These are phyloP conservation scores for Cecropterus lyciades DNA, from an alignment of 1,140 invertebrate species.

Conservation along the genomic window DNA sequence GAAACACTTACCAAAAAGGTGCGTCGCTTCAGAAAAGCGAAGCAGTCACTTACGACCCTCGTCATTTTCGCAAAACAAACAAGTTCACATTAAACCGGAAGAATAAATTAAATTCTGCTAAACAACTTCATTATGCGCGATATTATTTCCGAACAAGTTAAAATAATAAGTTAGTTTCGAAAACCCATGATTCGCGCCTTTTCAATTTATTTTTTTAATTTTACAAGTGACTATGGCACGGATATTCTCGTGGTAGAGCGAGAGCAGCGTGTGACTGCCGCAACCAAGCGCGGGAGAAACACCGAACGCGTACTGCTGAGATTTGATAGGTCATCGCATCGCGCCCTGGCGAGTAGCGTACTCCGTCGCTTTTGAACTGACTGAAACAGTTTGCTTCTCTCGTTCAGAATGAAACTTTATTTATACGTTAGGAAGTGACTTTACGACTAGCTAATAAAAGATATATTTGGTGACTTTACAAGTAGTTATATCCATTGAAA, in stretches of 20 bases:
- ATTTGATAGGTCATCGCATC: constrained; percentile 66
- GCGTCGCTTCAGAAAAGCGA: constrained; percentile 56
- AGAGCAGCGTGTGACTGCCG: constrained; percentile 50
- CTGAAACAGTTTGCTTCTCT: constrained; percentile 21
- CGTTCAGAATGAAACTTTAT: constrained; percentile 12
- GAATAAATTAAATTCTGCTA: constrained; percentile 8
- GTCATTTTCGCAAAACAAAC: constrained; percentile 46
- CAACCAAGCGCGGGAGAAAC: constrained; percentile 51
- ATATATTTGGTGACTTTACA: constrained; percentile 2
- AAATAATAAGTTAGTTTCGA: constrained; percentile 7
- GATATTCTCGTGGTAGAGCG: constrained; percentile 40
- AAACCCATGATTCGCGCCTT: constrained; percentile 45
- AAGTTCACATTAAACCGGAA: constrained; percentile 28
- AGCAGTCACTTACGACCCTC: constrained; percentile 50
- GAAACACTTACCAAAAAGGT: constrained; percentile 65
- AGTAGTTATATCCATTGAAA: neutral
- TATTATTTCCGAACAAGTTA: neutral
- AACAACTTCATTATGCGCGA: constrained; percentile 36
- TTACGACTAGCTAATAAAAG: constrained; percentile 22
- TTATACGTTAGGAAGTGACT: constrained; percentile 15
- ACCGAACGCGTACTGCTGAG: constrained; percentile 40
- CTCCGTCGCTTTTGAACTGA: constrained; percentile 18
- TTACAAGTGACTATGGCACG: constrained; percentile 29
- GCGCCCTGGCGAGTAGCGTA: constrained; percentile 24
- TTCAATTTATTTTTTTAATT: constrained; percentile 44